phyloP scores from a whole-genome alignment of 2,797 vertebrate genomes.

The Anguilla anguilla region DNA sequence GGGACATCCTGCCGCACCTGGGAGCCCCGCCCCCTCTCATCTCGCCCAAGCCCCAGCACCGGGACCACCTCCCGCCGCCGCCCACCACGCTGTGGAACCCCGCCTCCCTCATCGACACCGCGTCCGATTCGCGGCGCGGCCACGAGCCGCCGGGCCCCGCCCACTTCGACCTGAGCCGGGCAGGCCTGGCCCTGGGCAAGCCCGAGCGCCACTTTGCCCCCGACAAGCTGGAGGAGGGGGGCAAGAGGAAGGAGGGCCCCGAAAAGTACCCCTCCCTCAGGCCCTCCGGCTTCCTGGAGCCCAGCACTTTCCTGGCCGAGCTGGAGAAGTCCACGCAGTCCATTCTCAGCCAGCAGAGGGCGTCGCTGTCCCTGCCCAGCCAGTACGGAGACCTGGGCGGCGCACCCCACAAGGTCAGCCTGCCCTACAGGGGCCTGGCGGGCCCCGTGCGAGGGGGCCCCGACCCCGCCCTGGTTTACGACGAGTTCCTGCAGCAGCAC shows the following conservation, averaged over 20 bases:
- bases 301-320: constrained; percentile 85
- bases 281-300: constrained; percentile 67
- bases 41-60: constrained; percentile 89
- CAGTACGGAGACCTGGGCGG: constrained; percentile 77
- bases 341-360: constrained; percentile 87
- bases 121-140: constrained; percentile 77
- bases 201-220: constrained; percentile 73
- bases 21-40: constrained; percentile 94
- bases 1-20: constrained; percentile 84
- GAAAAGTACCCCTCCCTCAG: constrained; percentile 81
- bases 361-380: constrained; percentile 71
- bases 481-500: constrained; percentile 91
- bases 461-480: constrained; percentile 84
- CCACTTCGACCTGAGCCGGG: constrained; percentile 80
- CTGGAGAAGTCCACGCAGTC: constrained; percentile 91
- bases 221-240: constrained; percentile 78
- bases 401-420: constrained; percentile 68
- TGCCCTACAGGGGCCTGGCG: constrained; percentile 69
- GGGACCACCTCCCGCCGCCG: constrained; percentile 69
- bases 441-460: constrained; percentile 57
- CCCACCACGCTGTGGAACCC: constrained; percentile 94
- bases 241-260: constrained; percentile 73
- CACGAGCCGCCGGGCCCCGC: constrained; percentile 71
- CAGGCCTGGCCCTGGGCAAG: constrained; percentile 72
- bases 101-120: constrained; percentile 84